Conservation (phyloP, 2,888 invertebrate species). For the Aricia artaxerxes region DNA sequence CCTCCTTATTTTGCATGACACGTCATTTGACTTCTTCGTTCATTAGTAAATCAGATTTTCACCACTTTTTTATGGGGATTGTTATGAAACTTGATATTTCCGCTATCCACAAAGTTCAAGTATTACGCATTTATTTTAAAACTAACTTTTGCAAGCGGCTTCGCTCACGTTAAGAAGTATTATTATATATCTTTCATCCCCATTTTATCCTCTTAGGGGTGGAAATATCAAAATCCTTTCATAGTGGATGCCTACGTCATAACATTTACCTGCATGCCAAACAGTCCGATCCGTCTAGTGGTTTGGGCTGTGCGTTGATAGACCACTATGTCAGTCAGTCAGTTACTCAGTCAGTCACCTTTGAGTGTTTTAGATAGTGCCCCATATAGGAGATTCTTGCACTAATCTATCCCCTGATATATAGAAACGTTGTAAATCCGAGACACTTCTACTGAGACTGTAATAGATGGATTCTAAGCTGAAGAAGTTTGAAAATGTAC, state of each 20-base stretch:
- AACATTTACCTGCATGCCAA: too few relatives aligned
- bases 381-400: background rate
- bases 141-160: background rate
- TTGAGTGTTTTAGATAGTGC: background rate
- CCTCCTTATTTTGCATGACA: background rate
- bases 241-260: too few relatives aligned
- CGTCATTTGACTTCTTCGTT: background rate
- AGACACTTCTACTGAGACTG: background rate
- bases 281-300: too few relatives aligned
- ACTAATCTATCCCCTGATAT: background rate
- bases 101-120: too few relatives aligned
- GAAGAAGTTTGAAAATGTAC: constrained; percentile 25
- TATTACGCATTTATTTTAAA: background rate
- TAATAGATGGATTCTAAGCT: constrained; percentile 3
- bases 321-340: too few relatives aligned
- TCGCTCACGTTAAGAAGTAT: too few relatives aligned
- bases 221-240: too few relatives aligned
- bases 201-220: too few relatives aligned
- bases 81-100: background rate
- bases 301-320: too few relatives aligned
- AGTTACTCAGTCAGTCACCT: too few relatives aligned
- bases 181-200: too few relatives aligned
- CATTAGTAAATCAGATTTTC: background rate
- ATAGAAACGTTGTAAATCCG: constrained; percentile 10
- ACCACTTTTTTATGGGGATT: background rate